Evolutionary conservation across 2,113 vertebrate genomes (phyloP).

Genomic region (Acrocephalus arundinaceus): DNA sequence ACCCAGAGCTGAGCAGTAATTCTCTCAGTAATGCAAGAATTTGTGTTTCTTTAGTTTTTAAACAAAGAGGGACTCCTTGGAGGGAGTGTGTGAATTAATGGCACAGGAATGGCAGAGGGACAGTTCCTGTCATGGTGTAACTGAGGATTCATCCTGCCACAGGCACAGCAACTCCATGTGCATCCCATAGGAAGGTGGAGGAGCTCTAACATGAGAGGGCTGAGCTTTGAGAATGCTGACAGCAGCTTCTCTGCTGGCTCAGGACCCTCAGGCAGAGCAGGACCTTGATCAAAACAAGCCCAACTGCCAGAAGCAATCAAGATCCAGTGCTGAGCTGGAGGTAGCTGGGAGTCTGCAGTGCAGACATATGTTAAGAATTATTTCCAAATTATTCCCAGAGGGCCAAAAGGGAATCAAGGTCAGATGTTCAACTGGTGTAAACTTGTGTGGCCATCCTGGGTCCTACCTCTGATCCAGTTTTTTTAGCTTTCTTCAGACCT

Average conservation of each 20-base stretch:
- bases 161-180: not conserved
- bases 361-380: not conserved
- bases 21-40: not conserved
- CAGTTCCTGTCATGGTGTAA: accelerated
- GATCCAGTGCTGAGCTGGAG: not conserved
- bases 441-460: not conserved
- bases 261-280: not conserved
- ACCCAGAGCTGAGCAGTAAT: constrained; percentile 3
- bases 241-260: not conserved
- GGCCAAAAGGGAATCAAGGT: not conserved
- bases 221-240: not conserved
- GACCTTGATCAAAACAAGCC: not conserved
- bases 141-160: not conserved
- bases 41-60: not conserved
- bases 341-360: not conserved
- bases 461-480: not conserved
- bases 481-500: not conserved
- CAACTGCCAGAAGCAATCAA: not conserved
- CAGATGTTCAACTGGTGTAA: not conserved
- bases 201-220: not conserved
- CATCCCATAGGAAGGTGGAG: accelerated
- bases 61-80: not conserved
- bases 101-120: not conserved
- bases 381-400: not conserved
- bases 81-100: not conserved